Evolutionary conservation across 2,113 vertebrate genomes (phyloP).

Genomic region (Leucopsar rothschildi): DNA sequence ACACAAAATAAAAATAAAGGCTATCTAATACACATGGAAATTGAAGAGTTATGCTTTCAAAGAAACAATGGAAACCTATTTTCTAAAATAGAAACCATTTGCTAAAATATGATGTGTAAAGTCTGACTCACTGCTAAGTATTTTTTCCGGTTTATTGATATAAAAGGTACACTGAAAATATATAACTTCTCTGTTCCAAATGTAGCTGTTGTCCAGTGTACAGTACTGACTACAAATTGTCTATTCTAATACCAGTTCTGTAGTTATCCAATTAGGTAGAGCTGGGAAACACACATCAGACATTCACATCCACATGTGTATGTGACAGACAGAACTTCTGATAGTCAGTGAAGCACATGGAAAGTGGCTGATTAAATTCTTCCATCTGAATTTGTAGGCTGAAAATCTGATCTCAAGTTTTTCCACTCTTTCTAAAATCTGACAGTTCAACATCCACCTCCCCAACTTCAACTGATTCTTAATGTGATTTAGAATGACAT

Average conservation of each 20-base stretch:
- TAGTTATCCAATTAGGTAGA: constrained; percentile 62
- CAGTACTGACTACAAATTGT: background rate
- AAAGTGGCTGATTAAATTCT: constrained; percentile 71
- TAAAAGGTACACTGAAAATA: background rate
- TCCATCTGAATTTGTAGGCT: constrained; percentile 67
- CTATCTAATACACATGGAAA: background rate
- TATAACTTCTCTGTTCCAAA: background rate
- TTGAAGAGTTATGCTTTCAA: background rate
- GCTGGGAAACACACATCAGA: constrained; percentile 54
- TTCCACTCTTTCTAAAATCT: constrained; percentile 61
- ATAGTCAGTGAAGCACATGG: constrained; percentile 67
- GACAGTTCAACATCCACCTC: constrained; percentile 66
- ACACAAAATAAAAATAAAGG: background rate
- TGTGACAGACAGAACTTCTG: constrained; percentile 70
- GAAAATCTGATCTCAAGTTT: constrained; percentile 68
- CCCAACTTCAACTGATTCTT: constrained; percentile 57
- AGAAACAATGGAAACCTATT: background rate
- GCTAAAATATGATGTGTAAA: background rate
- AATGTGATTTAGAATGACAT: constrained; percentile 66
- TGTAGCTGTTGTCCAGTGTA: constrained; percentile 32
- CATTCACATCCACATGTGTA: constrained; percentile 50
- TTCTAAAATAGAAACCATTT: rapidly evolving
- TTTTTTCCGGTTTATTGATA: background rate
- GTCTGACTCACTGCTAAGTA: background rate
- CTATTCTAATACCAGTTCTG: constrained; percentile 38